A percentile compares a stretch with the other conserved stretches of the same genome.
phyloP scores from a whole-genome alignment of 2,113 vertebrate species.

The Crocuta crocuta region DNA sequence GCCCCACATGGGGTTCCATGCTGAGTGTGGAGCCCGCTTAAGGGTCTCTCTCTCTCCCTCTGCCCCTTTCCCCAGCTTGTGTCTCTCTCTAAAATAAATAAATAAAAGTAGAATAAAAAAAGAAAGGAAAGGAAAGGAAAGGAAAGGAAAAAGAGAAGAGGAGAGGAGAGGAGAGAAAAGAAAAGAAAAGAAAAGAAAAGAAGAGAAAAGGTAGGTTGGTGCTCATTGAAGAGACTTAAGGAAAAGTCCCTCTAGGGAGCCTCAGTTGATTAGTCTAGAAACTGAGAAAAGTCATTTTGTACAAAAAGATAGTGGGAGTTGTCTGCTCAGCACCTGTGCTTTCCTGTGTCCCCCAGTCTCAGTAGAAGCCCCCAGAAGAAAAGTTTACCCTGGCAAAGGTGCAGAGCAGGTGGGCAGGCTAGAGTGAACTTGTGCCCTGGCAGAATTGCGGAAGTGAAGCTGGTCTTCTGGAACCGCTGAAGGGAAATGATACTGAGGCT shows the following conservation, averaged over 20 bases:
- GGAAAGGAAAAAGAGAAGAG: neutral
- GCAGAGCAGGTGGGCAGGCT: neutral
- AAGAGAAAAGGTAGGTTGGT: neutral
- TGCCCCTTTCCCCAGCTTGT: too few relatives aligned
- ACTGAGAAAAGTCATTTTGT: neutral
- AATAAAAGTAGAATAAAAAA: too few relatives aligned
- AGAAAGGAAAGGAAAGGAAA: too few relatives aligned
- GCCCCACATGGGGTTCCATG: too few relatives aligned
- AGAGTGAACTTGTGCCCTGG: neutral
- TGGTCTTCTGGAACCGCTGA: neutral
- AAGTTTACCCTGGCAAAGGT: neutral
- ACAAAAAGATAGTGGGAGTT: neutral
- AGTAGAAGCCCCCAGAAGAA: neutral
- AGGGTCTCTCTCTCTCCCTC: too few relatives aligned
- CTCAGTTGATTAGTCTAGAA: neutral
- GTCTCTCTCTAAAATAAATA: too few relatives aligned
- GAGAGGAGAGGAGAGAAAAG: too few relatives aligned
- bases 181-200: too few relatives aligned
- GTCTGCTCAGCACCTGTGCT: neutral
- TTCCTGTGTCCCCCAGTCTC: neutral
- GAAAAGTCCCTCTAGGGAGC: neutral
- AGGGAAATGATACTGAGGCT: neutral
- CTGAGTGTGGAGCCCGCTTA: too few relatives aligned
- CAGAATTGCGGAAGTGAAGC: neutral
- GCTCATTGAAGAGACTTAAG: neutral